These are phyloP conservation scores for Rhinopomastus cyanomelas DNA, from an alignment of 2,113 vertebrate genomes.

Conservation along the genomic window DNA sequence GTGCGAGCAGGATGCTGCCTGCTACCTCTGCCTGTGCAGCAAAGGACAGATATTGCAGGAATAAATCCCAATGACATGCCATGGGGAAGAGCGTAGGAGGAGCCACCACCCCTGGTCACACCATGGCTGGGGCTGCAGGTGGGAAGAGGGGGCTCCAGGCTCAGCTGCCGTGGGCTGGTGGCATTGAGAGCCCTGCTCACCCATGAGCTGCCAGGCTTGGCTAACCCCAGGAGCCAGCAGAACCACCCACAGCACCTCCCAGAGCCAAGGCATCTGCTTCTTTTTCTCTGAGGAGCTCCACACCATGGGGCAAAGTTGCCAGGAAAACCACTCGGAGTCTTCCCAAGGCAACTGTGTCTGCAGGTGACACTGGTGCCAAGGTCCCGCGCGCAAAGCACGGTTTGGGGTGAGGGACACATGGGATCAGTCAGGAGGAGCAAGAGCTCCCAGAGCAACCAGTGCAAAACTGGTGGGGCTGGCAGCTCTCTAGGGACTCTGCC, in stretches of 20 bases:
- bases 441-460: background rate
- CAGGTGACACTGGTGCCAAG: background rate
- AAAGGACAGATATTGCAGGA: background rate
- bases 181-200: background rate
- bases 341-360: background rate
- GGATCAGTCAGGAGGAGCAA: background rate
- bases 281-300: background rate
- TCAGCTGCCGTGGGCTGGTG: background rate
- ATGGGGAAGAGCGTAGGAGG: background rate
- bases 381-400: accelerated
- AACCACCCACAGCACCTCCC: background rate
- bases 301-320: background rate
- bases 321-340: background rate
- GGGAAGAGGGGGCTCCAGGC: background rate
- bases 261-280: background rate
- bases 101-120: background rate
- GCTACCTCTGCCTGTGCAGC: background rate
- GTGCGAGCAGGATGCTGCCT: background rate
- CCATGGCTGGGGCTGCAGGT: background rate
- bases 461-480: background rate
- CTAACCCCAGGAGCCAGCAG: background rate
- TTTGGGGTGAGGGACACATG: background rate
- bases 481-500: background rate
- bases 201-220: background rate
- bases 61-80: background rate